Base-by-base conservation (phyloP, 2,888 invertebrate species). In the Strigamia crassipes region DNA sequence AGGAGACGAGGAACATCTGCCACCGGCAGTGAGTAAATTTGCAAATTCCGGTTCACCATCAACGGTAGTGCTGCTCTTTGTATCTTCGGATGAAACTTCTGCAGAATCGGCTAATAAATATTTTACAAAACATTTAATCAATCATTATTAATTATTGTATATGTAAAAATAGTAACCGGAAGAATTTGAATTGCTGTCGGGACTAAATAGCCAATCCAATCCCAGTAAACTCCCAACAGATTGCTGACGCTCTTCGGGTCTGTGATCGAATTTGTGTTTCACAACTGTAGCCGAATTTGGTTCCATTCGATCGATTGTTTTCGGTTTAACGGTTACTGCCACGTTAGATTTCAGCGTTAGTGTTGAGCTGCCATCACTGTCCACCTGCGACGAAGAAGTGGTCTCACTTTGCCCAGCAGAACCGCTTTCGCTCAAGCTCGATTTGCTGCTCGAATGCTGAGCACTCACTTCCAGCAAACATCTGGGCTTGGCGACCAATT, bases 151-250 rank as follows among this genome's bases (percentile, higher is more conserved):
- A 21, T 38, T n/a, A 78, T 23, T 41, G 12, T n/a, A 3, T 46
- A 80, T 23, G 10, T 9, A n/a, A 12, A n/a, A 12, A 18, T 31
- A n/a, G 4, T 10, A 27, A 83, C 83, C 82, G 78, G 83, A 82
- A 15, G 82, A 82, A 66, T 79, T 78, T 6, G 81, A 86, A 79
- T 87, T 87, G 81, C 85, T 86, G 83, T 87, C 86, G 51, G 87
- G 85, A 83, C 86, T 91, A 86, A 92, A 93, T 80, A 92, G 87
- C 91, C 92, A 91, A 86, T 92, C 91, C 82, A 92, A 88, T 78
- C 91, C 92, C 79, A 91, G 88, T 66, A 91, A 87, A 86, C 92
- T 92, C 66, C 82, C 83, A 0, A 79, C 18, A 15, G 81, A 34
- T 61, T 66, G 73, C 9, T 61, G 73, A 0, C 15, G 31, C 2